Evolutionary conservation across 1,140 invertebrate species (phyloP).

Genomic region (Apis laboriosa): DNA sequence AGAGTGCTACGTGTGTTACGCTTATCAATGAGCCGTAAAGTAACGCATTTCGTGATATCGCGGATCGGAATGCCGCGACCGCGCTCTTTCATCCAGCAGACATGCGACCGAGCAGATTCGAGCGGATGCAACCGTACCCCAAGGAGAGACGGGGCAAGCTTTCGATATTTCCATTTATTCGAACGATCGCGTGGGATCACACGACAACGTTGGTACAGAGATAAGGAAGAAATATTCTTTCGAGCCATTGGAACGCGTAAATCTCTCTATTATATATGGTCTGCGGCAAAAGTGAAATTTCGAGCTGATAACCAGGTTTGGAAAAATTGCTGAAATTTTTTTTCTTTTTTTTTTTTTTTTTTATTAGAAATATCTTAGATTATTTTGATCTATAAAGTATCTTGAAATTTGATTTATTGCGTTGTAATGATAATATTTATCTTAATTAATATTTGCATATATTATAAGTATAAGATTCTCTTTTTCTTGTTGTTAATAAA

Average conservation of each 20-base stretch:
- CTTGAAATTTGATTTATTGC: no score
- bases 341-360: no score
- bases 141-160: not conserved
- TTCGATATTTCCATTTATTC: not conserved
- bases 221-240: not conserved
- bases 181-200: not conserved
- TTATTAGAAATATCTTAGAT: no score
- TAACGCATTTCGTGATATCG: slow-evolving; percentile 53
- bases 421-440: no score
- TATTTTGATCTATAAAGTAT: no score
- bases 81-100: slow-evolving; percentile 23
- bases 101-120: slow-evolving; percentile 13
- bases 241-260: not conserved
- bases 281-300: not conserved
- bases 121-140: not conserved
- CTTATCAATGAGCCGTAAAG: slow-evolving; percentile 65
- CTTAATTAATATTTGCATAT: no score
- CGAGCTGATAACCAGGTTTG: no score
- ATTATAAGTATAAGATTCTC: no score
- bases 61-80: slow-evolving; percentile 37
- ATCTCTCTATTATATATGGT: not conserved
- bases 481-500: no score
- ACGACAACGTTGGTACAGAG: not conserved
- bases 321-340: no score
- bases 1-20: slow-evolving; percentile 58